Evolutionary conservation across 2,113 vertebrate species (phyloP).

Genomic region (Neolamprologus modestus): DNA sequence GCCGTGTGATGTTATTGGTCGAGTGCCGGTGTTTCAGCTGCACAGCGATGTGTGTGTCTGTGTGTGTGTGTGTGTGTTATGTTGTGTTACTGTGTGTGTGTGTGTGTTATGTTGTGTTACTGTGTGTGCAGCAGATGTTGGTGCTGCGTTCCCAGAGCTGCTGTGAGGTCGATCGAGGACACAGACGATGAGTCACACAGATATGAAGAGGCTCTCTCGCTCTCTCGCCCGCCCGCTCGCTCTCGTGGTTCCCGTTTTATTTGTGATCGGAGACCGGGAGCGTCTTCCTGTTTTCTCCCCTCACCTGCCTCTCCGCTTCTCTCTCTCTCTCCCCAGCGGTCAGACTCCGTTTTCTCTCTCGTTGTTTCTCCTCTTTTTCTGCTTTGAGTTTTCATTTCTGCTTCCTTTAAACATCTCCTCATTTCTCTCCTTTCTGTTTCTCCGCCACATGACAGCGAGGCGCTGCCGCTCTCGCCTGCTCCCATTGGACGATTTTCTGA

Average conservation of each 20-base stretch:
- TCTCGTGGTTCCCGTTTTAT: background rate
- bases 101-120: background rate
- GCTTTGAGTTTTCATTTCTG: background rate
- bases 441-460: background rate
- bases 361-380: background rate
- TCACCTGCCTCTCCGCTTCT: background rate
- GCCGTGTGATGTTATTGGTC: no score
- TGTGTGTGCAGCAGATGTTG: conserved; percentile 13
- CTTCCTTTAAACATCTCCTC: background rate
- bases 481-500: background rate
- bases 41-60: background rate
- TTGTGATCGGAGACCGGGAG: conserved; percentile 1
- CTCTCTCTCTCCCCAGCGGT: background rate
- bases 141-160: background rate
- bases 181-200: background rate
- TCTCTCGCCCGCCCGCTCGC: background rate
- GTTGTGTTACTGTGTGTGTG: no score
- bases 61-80: no score
- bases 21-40: background rate
- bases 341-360: background rate
- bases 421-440: background rate
- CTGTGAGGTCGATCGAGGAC: conserved; percentile 11
- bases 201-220: background rate
- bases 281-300: background rate
- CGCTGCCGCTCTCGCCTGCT: background rate